Evolutionary conservation across 2,888 invertebrate species (phyloP), one percentile per base, ranked within the genome.

Genomic region (Ichneumon xanthorius): DNA sequence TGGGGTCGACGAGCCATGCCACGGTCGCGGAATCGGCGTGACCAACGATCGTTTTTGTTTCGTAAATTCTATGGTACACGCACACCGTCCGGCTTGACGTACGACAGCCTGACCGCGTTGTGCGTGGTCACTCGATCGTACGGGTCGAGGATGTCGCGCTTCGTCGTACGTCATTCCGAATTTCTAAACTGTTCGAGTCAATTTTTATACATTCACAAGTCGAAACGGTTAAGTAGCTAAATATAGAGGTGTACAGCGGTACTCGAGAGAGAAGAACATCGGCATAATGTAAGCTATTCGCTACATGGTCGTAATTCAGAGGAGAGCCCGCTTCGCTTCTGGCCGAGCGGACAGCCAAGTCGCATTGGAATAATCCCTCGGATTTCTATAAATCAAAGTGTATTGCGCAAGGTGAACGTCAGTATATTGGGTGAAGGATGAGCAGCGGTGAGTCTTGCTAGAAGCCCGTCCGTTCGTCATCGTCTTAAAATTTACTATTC

Each of bases 341-440:
- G 61, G 53, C 22, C 22, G 33, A 73, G 63, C 55, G 61, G 37
- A 68, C 61, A 45, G 33, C 72, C 33, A 55, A 78, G 65, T 68
- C 45, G 48, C 73, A 45, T 37, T 78, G 77, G 75, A 68, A 77
- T 83, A 80, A 78, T 79, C 19, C 70, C 76, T 63, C 26, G 67
- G 78, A 78, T 80, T 82, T 83, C 80, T 75, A 78, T 80, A 58
- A 80, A 80, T 81, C 78, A 78, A 80, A 7, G 76, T 55, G 75
- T 61, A 77, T 87, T 85, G 72, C 71, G 71, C 70, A 50, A 78
- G 73, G 77, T 77, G 80, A 76, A 82, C 40, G 40, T 76, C 30
- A 22, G 33, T 58, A 76, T 81, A 76, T 81, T 55, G 55, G 19
- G 48, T 55, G 55, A 30, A 2, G 45, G 68, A 82, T 82, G 76